phyloP scores from a whole-genome alignment of 1,140 invertebrate genomes.

The Drosophila nigrodunni region DNA sequence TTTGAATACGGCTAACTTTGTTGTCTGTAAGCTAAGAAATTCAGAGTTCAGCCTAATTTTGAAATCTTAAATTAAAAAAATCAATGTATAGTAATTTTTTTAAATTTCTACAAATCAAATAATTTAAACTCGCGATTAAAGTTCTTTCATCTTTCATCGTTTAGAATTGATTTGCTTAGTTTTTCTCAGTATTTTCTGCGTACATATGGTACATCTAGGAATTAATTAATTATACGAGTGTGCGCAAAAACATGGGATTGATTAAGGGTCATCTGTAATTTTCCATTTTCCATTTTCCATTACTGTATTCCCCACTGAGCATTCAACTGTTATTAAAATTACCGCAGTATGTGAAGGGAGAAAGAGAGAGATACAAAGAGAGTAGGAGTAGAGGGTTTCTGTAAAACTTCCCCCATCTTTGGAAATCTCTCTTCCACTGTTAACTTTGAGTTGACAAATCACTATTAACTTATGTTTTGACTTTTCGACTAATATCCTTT shows the following conservation, averaged over 20 bases:
- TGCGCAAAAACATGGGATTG: not conserved
- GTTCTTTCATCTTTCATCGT: too few species aligned
- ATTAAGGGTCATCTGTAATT: not conserved
- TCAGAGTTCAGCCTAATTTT: too few species aligned
- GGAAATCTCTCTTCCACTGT: constrained; percentile 15
- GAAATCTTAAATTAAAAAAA: too few species aligned
- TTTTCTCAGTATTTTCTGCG: too few species aligned
- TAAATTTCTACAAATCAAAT: too few species aligned
- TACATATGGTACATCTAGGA: not conserved
- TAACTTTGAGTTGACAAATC: constrained; percentile 65
- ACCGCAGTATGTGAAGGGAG: not conserved
- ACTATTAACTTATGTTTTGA: constrained; percentile 65
- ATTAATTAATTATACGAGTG: not conserved
- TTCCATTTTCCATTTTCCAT: constrained; percentile 9
- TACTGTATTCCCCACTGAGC: constrained; percentile 45
- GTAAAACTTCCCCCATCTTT: not conserved
- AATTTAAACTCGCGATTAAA: too few species aligned
- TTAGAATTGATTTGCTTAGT: not conserved
- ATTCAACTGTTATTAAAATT: constrained; percentile 48
- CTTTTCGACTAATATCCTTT: constrained; percentile 45
- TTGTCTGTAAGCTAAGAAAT: too few species aligned
- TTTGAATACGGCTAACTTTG: too few species aligned
- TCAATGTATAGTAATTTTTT: too few species aligned
- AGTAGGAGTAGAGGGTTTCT: not conserved
- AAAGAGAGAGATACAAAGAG: not conserved